Percentiles rank a stretch among this genome's conserved stretches.
phyloP scores from a whole-genome alignment of 1,140 invertebrate species.

The Cydia strobilella region DNA sequence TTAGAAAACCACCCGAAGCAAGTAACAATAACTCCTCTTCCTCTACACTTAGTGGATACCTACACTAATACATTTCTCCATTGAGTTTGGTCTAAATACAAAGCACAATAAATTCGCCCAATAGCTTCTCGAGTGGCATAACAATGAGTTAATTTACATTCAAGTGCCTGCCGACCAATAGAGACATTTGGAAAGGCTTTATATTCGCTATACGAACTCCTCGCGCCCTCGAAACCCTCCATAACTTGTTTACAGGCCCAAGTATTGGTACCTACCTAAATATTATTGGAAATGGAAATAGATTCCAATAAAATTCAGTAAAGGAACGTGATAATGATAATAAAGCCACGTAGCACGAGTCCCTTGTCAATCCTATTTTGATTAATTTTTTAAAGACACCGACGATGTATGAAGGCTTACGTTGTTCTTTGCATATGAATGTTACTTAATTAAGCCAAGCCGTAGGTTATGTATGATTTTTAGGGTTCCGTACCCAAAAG shows the following conservation, averaged over 20 bases:
- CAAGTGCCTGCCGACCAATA: constrained; percentile 18
- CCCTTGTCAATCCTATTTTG: constrained; percentile 15
- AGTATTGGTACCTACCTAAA: not conserved
- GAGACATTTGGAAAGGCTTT: constrained; percentile 28
- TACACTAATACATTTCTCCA: not conserved
- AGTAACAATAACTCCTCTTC: not conserved
- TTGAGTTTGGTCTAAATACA: constrained; percentile 1
- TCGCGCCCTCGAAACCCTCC: not conserved
- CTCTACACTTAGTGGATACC: not conserved
- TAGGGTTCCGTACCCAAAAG: too few relatives aligned
- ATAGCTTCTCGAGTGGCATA: constrained; percentile 25
- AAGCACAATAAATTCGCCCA: constrained; percentile 19
- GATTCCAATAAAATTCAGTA: not conserved
- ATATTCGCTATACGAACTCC: not conserved
- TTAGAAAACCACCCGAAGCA: too few relatives aligned
- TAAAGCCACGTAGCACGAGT: not conserved
- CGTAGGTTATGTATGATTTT: not conserved
- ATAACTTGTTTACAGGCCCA: not conserved
- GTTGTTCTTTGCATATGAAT: not conserved
- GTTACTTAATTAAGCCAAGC: not conserved
- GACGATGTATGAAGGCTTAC: not conserved
- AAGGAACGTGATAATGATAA: not conserved
- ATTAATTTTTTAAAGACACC: constrained; percentile 1
- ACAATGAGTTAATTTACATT: constrained; percentile 20
- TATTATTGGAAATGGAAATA: constrained; percentile 1